phyloP scores from a whole-genome alignment of 2,888 invertebrate species.

The Dasypogon diadema region DNA sequence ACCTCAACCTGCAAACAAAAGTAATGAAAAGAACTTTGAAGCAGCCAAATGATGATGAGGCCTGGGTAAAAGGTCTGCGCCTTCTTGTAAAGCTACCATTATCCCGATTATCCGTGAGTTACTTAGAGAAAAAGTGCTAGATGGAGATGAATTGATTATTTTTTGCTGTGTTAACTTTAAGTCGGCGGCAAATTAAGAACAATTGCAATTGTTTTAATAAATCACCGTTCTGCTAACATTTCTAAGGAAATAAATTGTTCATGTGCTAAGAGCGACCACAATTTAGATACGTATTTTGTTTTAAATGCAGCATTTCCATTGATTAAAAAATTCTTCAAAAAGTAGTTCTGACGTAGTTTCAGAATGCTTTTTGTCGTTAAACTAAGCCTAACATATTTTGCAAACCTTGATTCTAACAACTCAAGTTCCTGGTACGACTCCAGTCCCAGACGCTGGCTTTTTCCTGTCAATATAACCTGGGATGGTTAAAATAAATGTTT shows the following conservation, averaged over 20 bases:
- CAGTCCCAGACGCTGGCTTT: no score
- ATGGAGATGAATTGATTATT: conserved; percentile 5
- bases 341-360: neutral
- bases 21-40: conserved; percentile 9
- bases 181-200: neutral
- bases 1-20: neutral
- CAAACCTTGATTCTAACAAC: no score
- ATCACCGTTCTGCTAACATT: neutral
- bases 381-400: neutral
- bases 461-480: no score
- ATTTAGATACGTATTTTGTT: no score
- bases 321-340: no score
- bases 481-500: no score
- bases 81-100: neutral
- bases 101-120: neutral
- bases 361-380: neutral
- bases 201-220: conserved; percentile 1
- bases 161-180: conserved; percentile 4
- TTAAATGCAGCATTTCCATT: no score
- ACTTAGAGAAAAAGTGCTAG: neutral
- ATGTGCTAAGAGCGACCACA: no score
- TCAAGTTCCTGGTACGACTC: no score
- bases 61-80: neutral
- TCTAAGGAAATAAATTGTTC: no score
- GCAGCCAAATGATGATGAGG: neutral